Base-by-base conservation (phyloP, 2,888 invertebrate genomes). In the Meloe dianella region DNA sequence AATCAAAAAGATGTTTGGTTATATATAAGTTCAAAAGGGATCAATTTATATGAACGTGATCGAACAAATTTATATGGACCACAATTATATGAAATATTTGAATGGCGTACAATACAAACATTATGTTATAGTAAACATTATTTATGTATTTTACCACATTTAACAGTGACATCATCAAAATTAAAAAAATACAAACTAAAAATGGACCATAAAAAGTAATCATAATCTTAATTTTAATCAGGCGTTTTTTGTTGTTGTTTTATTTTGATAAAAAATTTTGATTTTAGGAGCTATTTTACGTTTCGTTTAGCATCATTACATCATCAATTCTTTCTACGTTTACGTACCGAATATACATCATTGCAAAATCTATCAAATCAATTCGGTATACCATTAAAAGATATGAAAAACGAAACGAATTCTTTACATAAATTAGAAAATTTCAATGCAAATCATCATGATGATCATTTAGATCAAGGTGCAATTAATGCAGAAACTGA, bases 251-350 rank as follows among this genome's bases (percentile, higher is more conserved):
- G n/a, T n/a, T n/a, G 35, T 59, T 27, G 1, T 38, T 60, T 29
- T n/a, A 54, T 51, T n/a, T 64, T 17, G 24, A 17, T 24, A 3
- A 38, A 5, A 41, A n/a, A 10, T 27, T 20, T 59, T 64, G 12
- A 5, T 59, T 22, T n/a, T 79, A 89, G 89, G 83, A 92, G 91
- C 78, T 92, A 90, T 78, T 92, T 91, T 78, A 89, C 91, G 66
- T 92, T 92, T 83, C 91, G 91, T 82, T 82, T 92, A 68, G 92
- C 92, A 10, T 92, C 92, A n/a, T 82, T 92, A 57, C 92, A 92
- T 80, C 92, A 92, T 79, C 89, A 92, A 79, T 88, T 92, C 81
- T 92, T 91, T 83, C 85, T 92, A 75, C 89, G 91, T 77, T 83
- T 92, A 60, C 88, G 91, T 79, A 89, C 90, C 54, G 92, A 92